Percentiles rank a stretch among this genome's conserved stretches.
These are phyloP conservation scores for Pachyseris speciosa DNA, from an alignment of 64 coral and sea anemone species.

Conservation along the genomic window DNA sequence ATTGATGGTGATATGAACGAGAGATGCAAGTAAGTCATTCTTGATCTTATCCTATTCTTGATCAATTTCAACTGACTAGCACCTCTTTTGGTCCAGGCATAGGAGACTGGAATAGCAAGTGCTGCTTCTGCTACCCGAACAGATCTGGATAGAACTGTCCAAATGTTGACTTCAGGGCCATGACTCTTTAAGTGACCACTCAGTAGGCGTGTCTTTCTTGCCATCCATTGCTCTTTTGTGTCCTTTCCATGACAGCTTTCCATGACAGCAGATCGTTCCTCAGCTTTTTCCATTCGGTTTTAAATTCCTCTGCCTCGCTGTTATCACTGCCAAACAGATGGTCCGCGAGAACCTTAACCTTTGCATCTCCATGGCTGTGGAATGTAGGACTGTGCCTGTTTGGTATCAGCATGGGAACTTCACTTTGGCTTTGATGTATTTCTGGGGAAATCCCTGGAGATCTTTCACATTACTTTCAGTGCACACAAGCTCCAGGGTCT, in stretches of 20 bases:
- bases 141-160: constrained; percentile 50
- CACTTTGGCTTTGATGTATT: constrained; percentile 56
- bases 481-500: constrained; percentile 3
- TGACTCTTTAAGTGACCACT: constrained; percentile 64
- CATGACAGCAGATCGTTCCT: constrained; percentile 65
- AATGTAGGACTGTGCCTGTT: constrained; percentile 50
- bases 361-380: constrained; percentile 40
- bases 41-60: constrained; percentile 44
- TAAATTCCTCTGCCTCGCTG: constrained; percentile 14
- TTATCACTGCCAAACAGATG: constrained; percentile 42
- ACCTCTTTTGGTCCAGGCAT: constrained; percentile 58
- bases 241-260: constrained; percentile 18
- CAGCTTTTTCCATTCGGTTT: constrained; percentile 35
- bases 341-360: constrained; percentile 54
- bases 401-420: constrained; percentile 50
- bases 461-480: constrained; percentile 30
- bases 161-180: constrained; percentile 63
- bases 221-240: constrained; percentile 33
- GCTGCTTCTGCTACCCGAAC: constrained; percentile 49
- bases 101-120: constrained; percentile 36
- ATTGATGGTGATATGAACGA: constrained; percentile 38
- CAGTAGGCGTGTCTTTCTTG: constrained; percentile 54
- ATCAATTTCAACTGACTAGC: constrained; percentile 45
- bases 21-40: constrained; percentile 36
- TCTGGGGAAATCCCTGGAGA: constrained; percentile 48